phyloP scores from a whole-genome alignment of 2,797 vertebrate genomes.

The Myotis planiceps region DNA sequence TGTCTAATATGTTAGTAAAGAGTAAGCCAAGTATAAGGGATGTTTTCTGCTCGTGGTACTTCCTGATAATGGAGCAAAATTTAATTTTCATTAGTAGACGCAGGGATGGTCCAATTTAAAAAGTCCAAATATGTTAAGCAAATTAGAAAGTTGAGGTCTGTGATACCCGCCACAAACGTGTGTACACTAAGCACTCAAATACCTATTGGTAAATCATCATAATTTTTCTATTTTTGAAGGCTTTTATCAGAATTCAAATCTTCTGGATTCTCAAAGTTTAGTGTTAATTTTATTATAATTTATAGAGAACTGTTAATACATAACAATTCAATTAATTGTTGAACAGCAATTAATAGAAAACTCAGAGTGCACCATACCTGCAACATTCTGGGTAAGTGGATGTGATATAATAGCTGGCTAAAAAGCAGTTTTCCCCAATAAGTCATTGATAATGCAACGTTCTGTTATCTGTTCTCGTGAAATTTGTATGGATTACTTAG shows the following conservation, averaged over 20 bases:
- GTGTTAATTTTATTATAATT: slow-evolving; percentile 40
- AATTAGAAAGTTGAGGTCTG: neutral
- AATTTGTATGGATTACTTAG: neutral
- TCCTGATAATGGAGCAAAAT: neutral
- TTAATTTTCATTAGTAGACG: neutral
- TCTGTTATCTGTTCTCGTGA: neutral
- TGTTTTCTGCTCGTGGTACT: neutral
- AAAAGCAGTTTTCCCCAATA: neutral
- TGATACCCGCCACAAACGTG: neutral
- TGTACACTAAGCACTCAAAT: neutral
- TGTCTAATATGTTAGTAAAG: neutral
- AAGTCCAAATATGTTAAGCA: neutral
- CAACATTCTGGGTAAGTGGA: neutral
- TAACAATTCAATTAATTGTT: neutral
- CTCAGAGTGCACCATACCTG: neutral
- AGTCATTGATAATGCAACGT: neutral
- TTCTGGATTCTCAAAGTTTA: neutral
- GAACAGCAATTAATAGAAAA: neutral
- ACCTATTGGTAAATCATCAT: neutral
- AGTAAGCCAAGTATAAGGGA: neutral
- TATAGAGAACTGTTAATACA: neutral
- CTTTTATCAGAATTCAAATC: neutral
- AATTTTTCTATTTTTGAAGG: neutral
- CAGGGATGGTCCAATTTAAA: neutral
- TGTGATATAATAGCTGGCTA: neutral